Evolutionary conservation across 2,888 invertebrate species (phyloP), one percentile per base, ranked within the genome.

Genomic region (Acanthopleura granulata): DNA sequence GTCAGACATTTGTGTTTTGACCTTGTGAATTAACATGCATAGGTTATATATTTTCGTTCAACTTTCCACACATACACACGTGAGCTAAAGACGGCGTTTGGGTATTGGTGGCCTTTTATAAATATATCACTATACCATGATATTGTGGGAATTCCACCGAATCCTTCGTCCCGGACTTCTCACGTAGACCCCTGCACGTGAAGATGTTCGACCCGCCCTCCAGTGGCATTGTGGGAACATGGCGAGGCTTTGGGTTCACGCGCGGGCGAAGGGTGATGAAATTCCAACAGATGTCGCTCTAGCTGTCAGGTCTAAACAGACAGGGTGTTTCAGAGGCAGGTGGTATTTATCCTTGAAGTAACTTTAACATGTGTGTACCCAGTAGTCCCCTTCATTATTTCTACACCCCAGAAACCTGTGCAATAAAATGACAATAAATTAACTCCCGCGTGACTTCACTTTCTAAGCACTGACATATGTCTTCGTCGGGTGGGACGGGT

Each of bases 351-450:
- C 57, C 57, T 57, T n/a, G 22, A 57, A 57, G n/a, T 57, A 22
- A 57, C 22, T 57, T 22, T 57, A 57, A 57, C 57, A 57, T 57
- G 57, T 57, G 57, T 22, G n/a, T 22, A 22, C 18, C 57, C 22
- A n/a, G 57, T 18, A 18, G 6, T 22, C 22, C 57, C 57, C 18
- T 18, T 57, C 18, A 57, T 18, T 57, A 18, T n/a, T 57, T 57
- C 57, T 22, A 22, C 57, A 18, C 57, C 57, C 22, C 57, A 57
- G n/a, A 18, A 57, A 57, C 57, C 57, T 22, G 57, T 57, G 57
- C 22, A 57, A 57, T 57, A 57, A 57, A 57, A 57, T 57, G 22
- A 57, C 57, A n/a, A 57, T 57, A 57, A 57, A 57, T 57, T 57
- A 57, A 57, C 57, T 18, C 18, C 57, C 18, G 57, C 22, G 22